Percentiles rank a stretch among this genome's conserved stretches.
Evolutionary conservation across 2,888 invertebrate species (phyloP).

Genomic region (Tanaodytes sp.): DNA sequence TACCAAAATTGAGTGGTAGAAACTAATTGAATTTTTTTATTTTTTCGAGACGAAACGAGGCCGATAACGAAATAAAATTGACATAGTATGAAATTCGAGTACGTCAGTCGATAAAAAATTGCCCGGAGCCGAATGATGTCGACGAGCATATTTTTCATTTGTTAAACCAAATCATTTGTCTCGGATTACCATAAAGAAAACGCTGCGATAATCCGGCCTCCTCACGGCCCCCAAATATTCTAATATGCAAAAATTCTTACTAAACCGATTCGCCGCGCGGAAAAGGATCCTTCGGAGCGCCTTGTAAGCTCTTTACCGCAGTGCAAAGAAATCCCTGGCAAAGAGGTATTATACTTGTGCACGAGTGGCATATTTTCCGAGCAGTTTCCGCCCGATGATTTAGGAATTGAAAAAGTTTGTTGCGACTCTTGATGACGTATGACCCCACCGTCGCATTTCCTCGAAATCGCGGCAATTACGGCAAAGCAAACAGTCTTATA

Average conservation of each 20-base stretch:
- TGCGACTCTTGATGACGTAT: conserved; percentile 18
- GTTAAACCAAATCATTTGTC: conserved; percentile 37
- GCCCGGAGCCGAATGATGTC: conserved; percentile 7
- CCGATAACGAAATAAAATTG: too few relatives aligned
- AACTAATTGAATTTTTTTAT: too few relatives aligned
- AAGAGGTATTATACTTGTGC: conserved; percentile 41
- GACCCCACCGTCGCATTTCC: conserved; percentile 26
- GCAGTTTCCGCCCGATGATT: conserved; percentile 58
- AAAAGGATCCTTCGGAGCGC: conserved; percentile 12
- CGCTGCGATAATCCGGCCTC: conserved; percentile 16
- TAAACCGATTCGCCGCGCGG: conserved; percentile 30
- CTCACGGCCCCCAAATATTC: conserved; percentile 23
- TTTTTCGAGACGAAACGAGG: too few relatives aligned
- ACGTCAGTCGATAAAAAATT: too few relatives aligned
- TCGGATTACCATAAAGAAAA: conserved; percentile 26
- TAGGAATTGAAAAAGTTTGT: conserved; percentile 62
- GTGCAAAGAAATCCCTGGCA: conserved; percentile 36
- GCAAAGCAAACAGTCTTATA: conserved; percentile 64
- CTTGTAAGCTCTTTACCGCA: conserved; percentile 41
- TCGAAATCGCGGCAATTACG: conserved; percentile 64
- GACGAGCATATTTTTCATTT: conserved; percentile 16
- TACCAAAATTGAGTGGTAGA: too few relatives aligned
- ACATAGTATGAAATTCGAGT: too few relatives aligned
- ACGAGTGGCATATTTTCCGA: conserved; percentile 55
- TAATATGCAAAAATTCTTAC: conserved; percentile 43